phyloP scores from a whole-genome alignment of 1,140 invertebrate species.

The Centruroides sculpturatus region DNA sequence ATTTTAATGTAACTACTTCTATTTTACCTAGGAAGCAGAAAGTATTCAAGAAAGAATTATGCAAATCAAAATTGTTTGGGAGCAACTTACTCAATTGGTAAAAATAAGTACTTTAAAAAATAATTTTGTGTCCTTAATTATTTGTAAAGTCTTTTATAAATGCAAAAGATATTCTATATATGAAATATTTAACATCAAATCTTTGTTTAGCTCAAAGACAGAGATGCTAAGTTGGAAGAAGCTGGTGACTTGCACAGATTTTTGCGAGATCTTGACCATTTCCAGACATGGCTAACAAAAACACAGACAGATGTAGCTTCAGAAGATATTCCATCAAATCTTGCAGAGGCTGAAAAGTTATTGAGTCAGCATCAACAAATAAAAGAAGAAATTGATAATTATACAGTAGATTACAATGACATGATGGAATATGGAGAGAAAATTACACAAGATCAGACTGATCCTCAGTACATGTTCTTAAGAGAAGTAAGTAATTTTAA shows the following conservation, averaged over 20 bases:
- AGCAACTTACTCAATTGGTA: slow-evolving; percentile 88
- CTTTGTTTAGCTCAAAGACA: slow-evolving; percentile 62
- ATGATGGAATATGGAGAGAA: slow-evolving; percentile 99
- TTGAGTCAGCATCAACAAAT: slow-evolving; percentile 91
- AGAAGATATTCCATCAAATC: slow-evolving; percentile 90
- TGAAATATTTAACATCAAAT: neutral
- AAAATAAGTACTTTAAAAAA: slow-evolving; percentile 12
- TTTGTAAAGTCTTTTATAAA: neutral
- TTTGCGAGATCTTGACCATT: slow-evolving; percentile 96
- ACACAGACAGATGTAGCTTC: slow-evolving; percentile 96
- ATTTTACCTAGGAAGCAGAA: slow-evolving; percentile 50
- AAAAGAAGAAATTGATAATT: slow-evolving; percentile 97
- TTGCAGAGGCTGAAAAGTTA: slow-evolving; percentile 92
- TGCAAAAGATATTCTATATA: neutral
- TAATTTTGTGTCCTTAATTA: neutral
- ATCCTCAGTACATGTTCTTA: slow-evolving; percentile 99
- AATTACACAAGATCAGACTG: slow-evolving; percentile 63
- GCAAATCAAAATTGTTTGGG: slow-evolving; percentile 86
- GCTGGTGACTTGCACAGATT: slow-evolving; percentile 96
- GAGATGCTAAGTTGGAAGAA: slow-evolving; percentile 95
- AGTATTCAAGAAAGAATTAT: slow-evolving; percentile 78
- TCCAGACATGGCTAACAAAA: slow-evolving; percentile 97
- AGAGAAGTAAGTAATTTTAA: slow-evolving; percentile 41
- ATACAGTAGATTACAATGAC: slow-evolving; percentile 91
- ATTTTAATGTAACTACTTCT: neutral